Conservation (phyloP, 2,113 vertebrate species). For the Talpa occidentalis region DNA sequence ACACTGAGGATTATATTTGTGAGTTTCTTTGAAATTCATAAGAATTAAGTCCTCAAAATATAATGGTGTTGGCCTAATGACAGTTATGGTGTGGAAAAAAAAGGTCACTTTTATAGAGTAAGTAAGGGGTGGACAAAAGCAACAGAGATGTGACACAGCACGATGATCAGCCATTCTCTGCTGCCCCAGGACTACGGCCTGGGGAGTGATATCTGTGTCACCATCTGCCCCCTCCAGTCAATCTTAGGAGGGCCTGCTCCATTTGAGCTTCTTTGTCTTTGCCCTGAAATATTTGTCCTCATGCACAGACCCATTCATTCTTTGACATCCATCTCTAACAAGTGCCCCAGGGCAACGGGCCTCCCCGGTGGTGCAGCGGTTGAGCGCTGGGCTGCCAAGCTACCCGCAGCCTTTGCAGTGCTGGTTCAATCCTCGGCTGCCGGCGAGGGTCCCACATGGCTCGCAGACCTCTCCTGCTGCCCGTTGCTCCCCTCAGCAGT, state of each 20-base stretch:
- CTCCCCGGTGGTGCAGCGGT: too few species aligned
- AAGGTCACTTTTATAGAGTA: constrained; percentile 53
- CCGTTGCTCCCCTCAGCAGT: too few species aligned
- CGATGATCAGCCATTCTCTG: neutral
- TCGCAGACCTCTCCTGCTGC: too few species aligned
- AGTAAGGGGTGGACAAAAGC: constrained; percentile 45
- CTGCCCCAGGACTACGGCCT: neutral
- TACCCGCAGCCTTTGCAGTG: too few species aligned
- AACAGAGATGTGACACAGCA: neutral
- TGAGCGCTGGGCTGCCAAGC: too few species aligned
- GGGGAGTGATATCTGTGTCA: neutral
- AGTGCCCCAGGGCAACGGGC: neutral
- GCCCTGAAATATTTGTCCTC: neutral
- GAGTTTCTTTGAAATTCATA: neutral
- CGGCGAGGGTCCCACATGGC: too few species aligned
- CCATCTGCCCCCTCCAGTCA: neutral
- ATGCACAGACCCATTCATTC: neutral
- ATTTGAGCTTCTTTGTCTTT: neutral
- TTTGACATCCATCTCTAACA: neutral
- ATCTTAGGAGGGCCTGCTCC: too few species aligned
- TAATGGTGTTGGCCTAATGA: constrained; percentile 19
- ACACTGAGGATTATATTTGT: neutral
- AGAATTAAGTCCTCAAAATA: constrained; percentile 54
- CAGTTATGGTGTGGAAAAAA: neutral
- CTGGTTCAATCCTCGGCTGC: too few species aligned